Percentiles rank a stretch among this genome's conserved stretches.
Evolutionary conservation across 2,113 vertebrate genomes (phyloP).

Genomic region (Tylochromis polylepis): DNA sequence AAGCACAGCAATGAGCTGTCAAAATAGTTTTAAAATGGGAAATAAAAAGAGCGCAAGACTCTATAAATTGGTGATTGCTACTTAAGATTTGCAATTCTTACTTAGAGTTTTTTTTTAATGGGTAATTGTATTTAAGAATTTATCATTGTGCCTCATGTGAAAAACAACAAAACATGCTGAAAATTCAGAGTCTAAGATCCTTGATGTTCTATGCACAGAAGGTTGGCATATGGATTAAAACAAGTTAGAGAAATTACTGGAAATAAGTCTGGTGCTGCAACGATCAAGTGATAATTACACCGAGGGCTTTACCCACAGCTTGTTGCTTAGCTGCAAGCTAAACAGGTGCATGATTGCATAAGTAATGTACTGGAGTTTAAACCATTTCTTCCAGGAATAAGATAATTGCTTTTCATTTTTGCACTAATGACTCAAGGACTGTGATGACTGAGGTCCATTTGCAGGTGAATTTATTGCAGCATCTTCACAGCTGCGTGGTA

Average conservation of each 20-base stretch:
- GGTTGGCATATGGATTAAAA: neutral
- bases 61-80: neutral
- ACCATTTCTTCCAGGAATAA: constrained; percentile 22
- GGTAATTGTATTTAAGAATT: neutral
- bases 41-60: neutral
- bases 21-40: neutral
- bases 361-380: constrained; percentile 19
- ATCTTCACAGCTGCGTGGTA: neutral
- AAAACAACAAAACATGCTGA: neutral
- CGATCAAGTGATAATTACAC: constrained; percentile 56
- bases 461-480: neutral
- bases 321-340: constrained; percentile 51
- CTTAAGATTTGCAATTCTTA: neutral
- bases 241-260: constrained; percentile 28
- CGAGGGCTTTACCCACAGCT: constrained; percentile 15
- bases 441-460: constrained; percentile 12
- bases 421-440: constrained; percentile 22
- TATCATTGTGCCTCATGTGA: neutral
- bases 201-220: neutral
- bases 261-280: neutral
- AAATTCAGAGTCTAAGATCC: neutral
- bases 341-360: constrained; percentile 44
- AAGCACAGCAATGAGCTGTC: neutral
- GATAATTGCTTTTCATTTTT: constrained; percentile 49
- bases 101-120: neutral